Evolutionary conservation across 30 jellyfish, hydroid and myxozoan genomes (phyloP).

Genomic region (Cassiopea andromeda): DNA sequence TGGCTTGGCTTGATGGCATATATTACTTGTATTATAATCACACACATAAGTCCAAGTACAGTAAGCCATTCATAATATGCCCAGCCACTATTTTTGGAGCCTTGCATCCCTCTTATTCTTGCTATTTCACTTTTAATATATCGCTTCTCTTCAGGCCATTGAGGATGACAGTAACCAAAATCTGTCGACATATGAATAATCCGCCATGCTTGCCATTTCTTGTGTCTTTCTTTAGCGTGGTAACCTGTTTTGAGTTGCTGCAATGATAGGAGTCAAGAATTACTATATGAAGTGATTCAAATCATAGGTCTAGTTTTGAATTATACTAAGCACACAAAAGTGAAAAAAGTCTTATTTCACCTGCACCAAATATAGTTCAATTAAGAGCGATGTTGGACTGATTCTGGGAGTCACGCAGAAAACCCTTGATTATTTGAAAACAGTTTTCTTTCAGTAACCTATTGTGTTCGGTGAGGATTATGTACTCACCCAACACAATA

Average conservation of each 20-base stretch:
- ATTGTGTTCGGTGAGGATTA: too few relatives aligned
- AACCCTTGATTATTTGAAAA: too few relatives aligned
- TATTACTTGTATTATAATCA: conserved; percentile 14
- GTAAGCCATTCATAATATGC: conserved; percentile 59
- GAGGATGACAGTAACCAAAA: conserved; percentile 62
- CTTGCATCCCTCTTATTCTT: conserved; percentile 31
- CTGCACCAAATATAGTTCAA: too few relatives aligned
- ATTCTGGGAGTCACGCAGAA: too few relatives aligned
- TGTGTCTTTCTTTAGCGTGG: conserved; percentile 41
- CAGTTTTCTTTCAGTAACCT: too few relatives aligned
- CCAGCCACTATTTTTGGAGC: conserved; percentile 37
- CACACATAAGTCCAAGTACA: conserved; percentile 18
- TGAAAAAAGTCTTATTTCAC: too few relatives aligned
- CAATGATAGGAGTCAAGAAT: neutral
- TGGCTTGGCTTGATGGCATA: conserved; percentile 5
- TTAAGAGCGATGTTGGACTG: too few relatives aligned
- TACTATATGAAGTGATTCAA: neutral
- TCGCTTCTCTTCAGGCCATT: conserved; percentile 77
- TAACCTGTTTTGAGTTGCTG: conserved; percentile 50
- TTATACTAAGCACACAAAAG: too few relatives aligned
- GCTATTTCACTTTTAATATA: conserved; percentile 34
- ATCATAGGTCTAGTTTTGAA: too few relatives aligned
- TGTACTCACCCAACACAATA: too few relatives aligned
- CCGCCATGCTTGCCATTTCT: conserved; percentile 63
- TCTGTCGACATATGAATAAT: conserved; percentile 41